phyloP scores from a whole-genome alignment of 2,113 vertebrate species.

The Tupaia chinensis region DNA sequence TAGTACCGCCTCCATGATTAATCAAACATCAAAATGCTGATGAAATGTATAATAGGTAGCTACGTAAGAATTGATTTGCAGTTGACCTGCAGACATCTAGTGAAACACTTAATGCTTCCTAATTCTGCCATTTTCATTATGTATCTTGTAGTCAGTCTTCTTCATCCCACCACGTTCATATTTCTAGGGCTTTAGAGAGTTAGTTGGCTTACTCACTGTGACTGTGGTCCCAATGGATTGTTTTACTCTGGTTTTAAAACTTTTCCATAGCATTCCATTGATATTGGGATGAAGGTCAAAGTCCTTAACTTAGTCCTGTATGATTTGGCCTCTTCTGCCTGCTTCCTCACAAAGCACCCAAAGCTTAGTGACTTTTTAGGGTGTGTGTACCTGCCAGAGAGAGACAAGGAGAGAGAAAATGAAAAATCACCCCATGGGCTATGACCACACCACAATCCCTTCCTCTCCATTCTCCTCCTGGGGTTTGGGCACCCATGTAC shows the following conservation, averaged over 20 bases:
- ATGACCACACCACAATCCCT: too few relatives aligned
- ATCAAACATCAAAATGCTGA: neutral
- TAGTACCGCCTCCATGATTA: neutral
- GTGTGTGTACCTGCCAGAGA: too few relatives aligned
- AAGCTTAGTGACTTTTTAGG: neutral
- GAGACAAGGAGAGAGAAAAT: too few relatives aligned
- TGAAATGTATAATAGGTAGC: neutral
- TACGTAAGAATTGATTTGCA: neutral
- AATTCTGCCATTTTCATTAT: neutral
- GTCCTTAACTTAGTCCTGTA: neutral
- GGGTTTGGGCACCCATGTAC: too few relatives aligned
- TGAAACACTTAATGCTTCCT: neutral
- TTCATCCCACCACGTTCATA: neutral
- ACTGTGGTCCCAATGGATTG: neutral
- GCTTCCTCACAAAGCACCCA: neutral
- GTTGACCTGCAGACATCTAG: neutral
- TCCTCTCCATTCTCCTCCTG: too few relatives aligned
- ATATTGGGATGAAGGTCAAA: neutral
- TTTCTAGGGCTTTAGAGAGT: neutral
- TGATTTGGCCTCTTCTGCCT: neutral
- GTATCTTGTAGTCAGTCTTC: neutral
- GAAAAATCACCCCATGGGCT: too few relatives aligned
- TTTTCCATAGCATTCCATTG: neutral
- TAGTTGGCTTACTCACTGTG: neutral
- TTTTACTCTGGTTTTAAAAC: neutral